phyloP scores from a whole-genome alignment of 1,140 invertebrate species.

The Drosophila ficusphila region DNA sequence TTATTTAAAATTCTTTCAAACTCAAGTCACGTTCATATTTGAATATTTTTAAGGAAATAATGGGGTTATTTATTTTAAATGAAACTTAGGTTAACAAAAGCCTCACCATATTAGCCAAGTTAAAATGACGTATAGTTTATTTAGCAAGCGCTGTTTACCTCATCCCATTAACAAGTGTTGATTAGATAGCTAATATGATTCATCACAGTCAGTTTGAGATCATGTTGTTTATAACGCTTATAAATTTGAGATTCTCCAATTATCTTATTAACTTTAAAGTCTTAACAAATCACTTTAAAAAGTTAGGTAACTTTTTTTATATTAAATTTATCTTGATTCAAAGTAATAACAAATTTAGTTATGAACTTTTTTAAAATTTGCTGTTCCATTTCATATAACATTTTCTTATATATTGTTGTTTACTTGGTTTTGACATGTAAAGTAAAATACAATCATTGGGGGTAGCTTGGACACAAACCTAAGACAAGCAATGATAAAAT shows the following conservation, averaged over 20 bases:
- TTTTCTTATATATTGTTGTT: neutral
- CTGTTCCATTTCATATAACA: no score
- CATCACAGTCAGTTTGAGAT: neutral
- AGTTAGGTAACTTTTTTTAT: neutral
- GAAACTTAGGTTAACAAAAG: neutral
- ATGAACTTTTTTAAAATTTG: no score
- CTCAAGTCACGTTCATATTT: no score
- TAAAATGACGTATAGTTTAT: neutral
- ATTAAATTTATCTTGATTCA: neutral
- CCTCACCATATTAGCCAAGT: neutral
- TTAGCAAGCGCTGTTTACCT: neutral
- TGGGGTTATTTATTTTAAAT: neutral
- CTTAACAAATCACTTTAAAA: no score
- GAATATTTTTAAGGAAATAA: neutral
- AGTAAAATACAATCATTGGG: neutral
- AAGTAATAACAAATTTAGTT: no score
- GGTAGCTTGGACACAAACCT: conserved; percentile 16
- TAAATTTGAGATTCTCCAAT: no score
- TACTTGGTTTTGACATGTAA: neutral
- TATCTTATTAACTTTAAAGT: neutral
- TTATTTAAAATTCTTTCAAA: no score
- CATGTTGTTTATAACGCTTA: neutral
- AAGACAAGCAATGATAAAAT: neutral
- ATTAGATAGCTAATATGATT: conserved; percentile 4
- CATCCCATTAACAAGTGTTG: neutral